Conservation (phyloP, 2,113 vertebrate species). For the Isichthys henryi region DNA sequence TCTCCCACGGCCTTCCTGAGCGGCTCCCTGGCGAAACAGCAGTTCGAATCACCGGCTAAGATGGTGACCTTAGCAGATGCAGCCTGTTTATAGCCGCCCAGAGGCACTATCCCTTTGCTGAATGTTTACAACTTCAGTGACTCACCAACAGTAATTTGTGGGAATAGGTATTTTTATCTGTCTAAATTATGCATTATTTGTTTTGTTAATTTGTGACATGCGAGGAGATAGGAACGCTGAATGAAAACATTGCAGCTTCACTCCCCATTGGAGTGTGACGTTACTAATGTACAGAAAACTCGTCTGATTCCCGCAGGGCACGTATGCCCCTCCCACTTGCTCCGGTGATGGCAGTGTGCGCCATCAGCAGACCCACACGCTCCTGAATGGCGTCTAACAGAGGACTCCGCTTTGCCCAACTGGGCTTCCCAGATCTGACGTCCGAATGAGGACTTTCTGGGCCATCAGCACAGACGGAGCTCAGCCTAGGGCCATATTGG, state of each 20-base stretch:
- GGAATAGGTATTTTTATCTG: too few species aligned
- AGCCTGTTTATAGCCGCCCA: too few species aligned
- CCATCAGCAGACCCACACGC: neutral
- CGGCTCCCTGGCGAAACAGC: too few species aligned
- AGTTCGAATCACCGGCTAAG: too few species aligned
- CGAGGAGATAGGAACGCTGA: neutral
- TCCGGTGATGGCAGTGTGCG: neutral
- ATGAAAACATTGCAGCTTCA: neutral
- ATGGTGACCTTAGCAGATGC: too few species aligned
- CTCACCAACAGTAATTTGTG: too few species aligned
- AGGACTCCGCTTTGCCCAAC: neutral
- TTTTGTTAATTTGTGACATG: neutral
- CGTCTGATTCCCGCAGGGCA: neutral
- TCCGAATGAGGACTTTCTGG: neutral
- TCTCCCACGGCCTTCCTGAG: too few species aligned
- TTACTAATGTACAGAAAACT: neutral
- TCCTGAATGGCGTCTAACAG: neutral
- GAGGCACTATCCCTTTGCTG: too few species aligned
- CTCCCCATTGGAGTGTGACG: neutral
- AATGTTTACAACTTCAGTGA: too few species aligned
- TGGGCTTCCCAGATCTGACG: neutral
- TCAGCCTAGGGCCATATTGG: neutral
- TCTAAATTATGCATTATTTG: too few species aligned
- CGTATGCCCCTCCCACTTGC: neutral
- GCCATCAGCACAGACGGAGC: neutral